These are phyloP conservation scores for Salmo trutta DNA, from an alignment of 2,797 vertebrate species.

Conservation along the genomic window DNA sequence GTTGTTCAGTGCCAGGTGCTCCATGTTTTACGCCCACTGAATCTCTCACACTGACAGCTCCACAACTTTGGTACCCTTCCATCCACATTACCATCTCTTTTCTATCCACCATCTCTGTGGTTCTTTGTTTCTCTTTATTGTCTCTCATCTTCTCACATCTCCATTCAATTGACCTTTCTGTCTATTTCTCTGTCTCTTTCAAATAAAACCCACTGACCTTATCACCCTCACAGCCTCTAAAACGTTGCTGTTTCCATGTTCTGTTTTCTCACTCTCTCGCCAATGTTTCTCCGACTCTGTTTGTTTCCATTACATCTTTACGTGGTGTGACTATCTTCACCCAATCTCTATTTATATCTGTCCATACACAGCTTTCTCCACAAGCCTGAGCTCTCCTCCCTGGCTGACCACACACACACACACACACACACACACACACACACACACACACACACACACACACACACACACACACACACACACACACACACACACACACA, in stretches of 20 bases:
- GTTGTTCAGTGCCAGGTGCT: constrained; percentile 56
- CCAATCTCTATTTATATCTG: constrained; percentile 17
- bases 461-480: constrained; percentile 27
- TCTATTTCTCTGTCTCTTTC: background rate
- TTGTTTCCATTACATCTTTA: constrained; percentile 33
- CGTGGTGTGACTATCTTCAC: constrained; percentile 14
- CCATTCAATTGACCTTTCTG: background rate
- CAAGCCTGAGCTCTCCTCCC: background rate
- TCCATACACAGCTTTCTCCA: background rate
- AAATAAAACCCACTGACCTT: background rate
- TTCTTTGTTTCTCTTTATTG: constrained; percentile 26
- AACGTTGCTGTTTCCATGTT: background rate
- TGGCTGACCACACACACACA: constrained; percentile 1
- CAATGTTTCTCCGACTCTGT: constrained; percentile 10
- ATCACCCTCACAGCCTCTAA: background rate
- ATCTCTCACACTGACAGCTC: constrained; percentile 40
- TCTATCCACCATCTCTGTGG: constrained; percentile 5
- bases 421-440: constrained; percentile 14
- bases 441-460: constrained; percentile 12
- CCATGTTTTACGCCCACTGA: constrained; percentile 57
- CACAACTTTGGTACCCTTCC: constrained; percentile 6
- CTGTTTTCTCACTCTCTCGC: background rate
- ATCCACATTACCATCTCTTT: constrained; percentile 6
- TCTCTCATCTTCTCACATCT: constrained; percentile 6
- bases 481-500: constrained; percentile 21